Evolutionary conservation across 2,113 vertebrate species (phyloP).

Genomic region (Melanocharis versteri): DNA sequence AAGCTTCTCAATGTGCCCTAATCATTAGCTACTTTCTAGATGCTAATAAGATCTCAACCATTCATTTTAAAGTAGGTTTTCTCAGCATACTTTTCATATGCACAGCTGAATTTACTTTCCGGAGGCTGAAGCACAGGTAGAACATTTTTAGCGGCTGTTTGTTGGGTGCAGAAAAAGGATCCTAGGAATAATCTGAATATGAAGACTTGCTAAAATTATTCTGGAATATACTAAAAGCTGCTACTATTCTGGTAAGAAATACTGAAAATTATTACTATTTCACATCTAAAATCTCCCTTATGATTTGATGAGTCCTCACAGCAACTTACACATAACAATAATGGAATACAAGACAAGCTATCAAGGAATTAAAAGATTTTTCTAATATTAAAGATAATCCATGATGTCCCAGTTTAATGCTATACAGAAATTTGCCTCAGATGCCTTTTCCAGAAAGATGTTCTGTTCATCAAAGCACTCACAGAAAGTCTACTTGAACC

Average conservation of each 20-base stretch:
- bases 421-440: conserved; percentile 20
- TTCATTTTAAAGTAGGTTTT: background rate
- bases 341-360: background rate
- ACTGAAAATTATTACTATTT: background rate
- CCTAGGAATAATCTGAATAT: background rate
- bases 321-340: conserved; percentile 8
- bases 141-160: background rate
- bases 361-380: conserved; percentile 52
- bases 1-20: background rate
- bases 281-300: conserved; percentile 3
- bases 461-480: background rate
- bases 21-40: background rate
- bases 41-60: background rate
- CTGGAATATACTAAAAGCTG: background rate
- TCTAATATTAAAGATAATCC: conserved; percentile 55
- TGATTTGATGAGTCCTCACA: background rate
- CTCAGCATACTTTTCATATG: background rate
- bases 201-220: background rate
- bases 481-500: conserved; percentile 21
- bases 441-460: conserved; percentile 30
- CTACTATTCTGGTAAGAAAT: background rate
- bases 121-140: background rate
- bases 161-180: background rate
- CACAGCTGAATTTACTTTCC: background rate
- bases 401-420: conserved; percentile 28